Base-by-base conservation (phyloP, 2,797 vertebrate species). In the Ptychobarbus kaznakovi region DNA sequence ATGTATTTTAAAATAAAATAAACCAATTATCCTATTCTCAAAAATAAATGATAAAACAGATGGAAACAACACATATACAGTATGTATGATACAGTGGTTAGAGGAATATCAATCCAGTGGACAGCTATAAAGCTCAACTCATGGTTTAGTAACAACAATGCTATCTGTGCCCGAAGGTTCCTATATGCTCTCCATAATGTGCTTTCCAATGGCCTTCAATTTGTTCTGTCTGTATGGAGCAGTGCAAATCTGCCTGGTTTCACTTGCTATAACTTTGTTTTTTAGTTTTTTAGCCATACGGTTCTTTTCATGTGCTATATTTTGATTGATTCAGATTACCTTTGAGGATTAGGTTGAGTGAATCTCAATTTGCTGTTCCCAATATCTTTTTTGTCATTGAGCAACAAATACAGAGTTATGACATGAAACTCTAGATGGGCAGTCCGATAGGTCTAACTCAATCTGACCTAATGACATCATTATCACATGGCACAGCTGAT, bases 341-440 rank as follows among this genome's bases (percentile, higher is more conserved):
- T 66, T 66, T 22, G 25, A 68, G 61, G 78, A 68, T 80, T 66
- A 5, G 18, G 3, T 51, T 49, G 53, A 78, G 38, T 25, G 13
- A 80, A 46, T 80, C 16, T 80, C 10, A 32, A 4, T 80, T 80
- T 49, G 25, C 16, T 35, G 73, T 56, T 38, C 18, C 28, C 28
- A 35, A 15, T 18, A 76, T 11, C 18, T n/a, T 77, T 77, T 76
- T 58, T 56, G 32, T n/a, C 74, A n/a, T 40, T 76, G 51, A 76
- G 32, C 0, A 25, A 51, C 46, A 74, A 6, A n/a, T 32, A 32
- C 32, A 32, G 32, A 32, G 32, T 32, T 32, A 32, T 40, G 38
- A 6, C 38, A 40, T 40, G 38, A 8, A 40, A 40, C 6, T 40
- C 1, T 40, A 40, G 38, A 40, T 40, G 38, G 6, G 7, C 38